These are phyloP conservation scores for Scarus forsteni DNA, from an alignment of 2,797 vertebrate species.

Conservation along the genomic window DNA sequence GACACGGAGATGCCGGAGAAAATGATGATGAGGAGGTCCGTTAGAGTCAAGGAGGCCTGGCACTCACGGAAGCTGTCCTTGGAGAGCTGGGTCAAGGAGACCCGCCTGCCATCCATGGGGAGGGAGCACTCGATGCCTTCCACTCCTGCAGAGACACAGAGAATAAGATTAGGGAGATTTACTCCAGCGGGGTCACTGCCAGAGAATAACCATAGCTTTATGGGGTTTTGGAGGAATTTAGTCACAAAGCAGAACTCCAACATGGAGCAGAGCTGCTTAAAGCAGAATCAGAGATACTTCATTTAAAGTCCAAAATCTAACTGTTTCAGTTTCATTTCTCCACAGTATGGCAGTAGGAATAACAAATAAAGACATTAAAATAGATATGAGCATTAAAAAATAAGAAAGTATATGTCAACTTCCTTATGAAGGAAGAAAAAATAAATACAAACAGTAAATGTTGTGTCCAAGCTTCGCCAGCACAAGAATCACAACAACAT, in stretches of 20 bases:
- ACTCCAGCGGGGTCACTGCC: not conserved
- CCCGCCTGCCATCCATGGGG: conserved; percentile 89
- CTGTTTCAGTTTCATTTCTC: too few relatives aligned
- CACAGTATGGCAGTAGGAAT: too few relatives aligned
- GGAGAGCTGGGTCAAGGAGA: conserved; percentile 92
- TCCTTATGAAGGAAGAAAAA: too few relatives aligned
- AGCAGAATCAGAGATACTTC: too few relatives aligned
- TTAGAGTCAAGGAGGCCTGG: conserved; percentile 93
- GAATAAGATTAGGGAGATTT: conserved; percentile 39
- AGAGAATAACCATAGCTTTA: conserved; percentile 8
- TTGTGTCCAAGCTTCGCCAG: too few relatives aligned
- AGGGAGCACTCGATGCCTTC: conserved; percentile 95
- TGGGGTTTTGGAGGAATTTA: not conserved
- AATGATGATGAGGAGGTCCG: conserved; percentile 97
- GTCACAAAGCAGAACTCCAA: conserved; percentile 5
- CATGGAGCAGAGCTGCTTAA: conserved; percentile 1
- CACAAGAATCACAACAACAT: too few relatives aligned
- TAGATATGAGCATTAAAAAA: too few relatives aligned
- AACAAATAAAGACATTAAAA: too few relatives aligned
- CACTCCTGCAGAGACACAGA: conserved; percentile 84
- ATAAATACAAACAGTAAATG: too few relatives aligned
- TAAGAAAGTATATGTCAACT: too few relatives aligned
- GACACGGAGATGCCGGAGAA: conserved; percentile 98
- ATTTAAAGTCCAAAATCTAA: too few relatives aligned
- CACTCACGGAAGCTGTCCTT: conserved; percentile 98